Percentiles rank a stretch among this genome's conserved stretches.
Conservation (phyloP, 2,113 vertebrate genomes). For the Steatornis caripensis region DNA sequence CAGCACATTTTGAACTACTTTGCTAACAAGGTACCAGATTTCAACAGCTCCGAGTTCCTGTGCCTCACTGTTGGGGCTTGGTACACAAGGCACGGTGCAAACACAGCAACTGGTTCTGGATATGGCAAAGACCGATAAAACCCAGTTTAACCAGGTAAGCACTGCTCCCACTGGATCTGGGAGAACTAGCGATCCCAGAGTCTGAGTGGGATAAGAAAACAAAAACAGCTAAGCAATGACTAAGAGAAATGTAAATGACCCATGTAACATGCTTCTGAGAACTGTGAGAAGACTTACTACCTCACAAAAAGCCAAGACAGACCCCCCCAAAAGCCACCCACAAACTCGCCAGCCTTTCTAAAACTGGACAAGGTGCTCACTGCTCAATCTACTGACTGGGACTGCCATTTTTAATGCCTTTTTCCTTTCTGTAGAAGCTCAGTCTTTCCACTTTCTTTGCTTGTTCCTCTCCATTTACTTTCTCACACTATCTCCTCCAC, state of each 20-base stretch:
- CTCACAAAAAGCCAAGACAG: not conserved
- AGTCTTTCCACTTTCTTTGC: not conserved
- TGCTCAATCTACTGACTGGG: not conserved
- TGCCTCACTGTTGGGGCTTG: not conserved
- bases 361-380: not conserved
- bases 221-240: not conserved
- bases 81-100: not conserved
- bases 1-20: not conserved
- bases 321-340: fast-evolving
- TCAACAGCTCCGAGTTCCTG: fast-evolving
- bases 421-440: not conserved
- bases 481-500: not conserved
- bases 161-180: not conserved
- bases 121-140: not conserved
- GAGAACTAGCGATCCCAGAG: not conserved
- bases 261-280: not conserved
- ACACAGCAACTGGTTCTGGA: not conserved
- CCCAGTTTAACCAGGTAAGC: not conserved
- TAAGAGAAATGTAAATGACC: not conserved
- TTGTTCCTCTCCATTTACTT: not conserved
- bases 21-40: not conserved
- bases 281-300: not conserved
- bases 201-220: not conserved
- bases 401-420: not conserved
- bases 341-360: not conserved